These are phyloP conservation scores for Enoplosus armatus DNA, from an alignment of 2,797 vertebrate genomes.

Conservation along the genomic window DNA sequence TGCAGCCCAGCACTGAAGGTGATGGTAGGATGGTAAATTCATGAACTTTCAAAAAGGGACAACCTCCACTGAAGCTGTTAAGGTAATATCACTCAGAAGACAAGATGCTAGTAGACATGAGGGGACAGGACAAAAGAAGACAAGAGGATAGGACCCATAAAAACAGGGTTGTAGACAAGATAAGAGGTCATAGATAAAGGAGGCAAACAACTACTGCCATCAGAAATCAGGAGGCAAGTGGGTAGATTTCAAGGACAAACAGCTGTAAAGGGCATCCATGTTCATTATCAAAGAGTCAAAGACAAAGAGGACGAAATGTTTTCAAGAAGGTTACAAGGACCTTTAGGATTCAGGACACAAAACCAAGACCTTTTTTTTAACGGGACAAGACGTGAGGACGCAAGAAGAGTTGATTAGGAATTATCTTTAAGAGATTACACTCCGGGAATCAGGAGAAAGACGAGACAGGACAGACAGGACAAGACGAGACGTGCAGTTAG, in stretches of 20 bases:
- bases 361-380: neutral
- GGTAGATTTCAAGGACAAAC: slow-evolving; percentile 33
- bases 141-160: slow-evolving; percentile 12
- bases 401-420: neutral
- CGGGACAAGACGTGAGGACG: neutral
- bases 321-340: slow-evolving; percentile 34
- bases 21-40: slow-evolving; percentile 36
- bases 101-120: slow-evolving; percentile 18
- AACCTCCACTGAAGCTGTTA: slow-evolving; percentile 14
- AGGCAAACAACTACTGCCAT: neutral
- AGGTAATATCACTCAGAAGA: slow-evolving; percentile 18
- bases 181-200: neutral
- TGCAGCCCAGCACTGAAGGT: slow-evolving; percentile 88
- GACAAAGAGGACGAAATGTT: slow-evolving; percentile 3
- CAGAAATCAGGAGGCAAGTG: slow-evolving; percentile 22
- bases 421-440: neutral
- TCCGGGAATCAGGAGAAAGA: neutral
- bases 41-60: slow-evolving; percentile 29
- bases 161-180: slow-evolving; percentile 9
- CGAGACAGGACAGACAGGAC: neutral
- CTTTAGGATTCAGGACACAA: slow-evolving; percentile 18
- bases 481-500: slow-evolving; percentile 34
- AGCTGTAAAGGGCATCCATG: neutral
- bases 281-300: neutral
- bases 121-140: slow-evolving; percentile 18